Evolutionary conservation across 2,888 invertebrate species (phyloP), one percentile per base, ranked within the genome.

Genomic region (Synergus itoensis): DNA sequence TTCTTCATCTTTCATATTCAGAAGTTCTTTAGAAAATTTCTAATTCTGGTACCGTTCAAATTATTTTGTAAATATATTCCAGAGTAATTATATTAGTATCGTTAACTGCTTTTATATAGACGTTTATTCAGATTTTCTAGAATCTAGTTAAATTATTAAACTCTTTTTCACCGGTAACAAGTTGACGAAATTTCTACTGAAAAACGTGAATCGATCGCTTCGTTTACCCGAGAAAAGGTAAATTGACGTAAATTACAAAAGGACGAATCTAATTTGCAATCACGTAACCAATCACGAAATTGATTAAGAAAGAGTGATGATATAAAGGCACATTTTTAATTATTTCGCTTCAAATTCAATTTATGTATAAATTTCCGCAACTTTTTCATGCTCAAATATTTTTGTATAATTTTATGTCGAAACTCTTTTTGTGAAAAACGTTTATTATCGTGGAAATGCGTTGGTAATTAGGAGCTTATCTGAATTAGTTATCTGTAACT

Each of bases 201-300:
- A 16, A 48, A 16, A 48, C 48, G 48, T 16, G 48, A 48, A 82
- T 40, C 62, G 81, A 77, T 75, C 57, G 73, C 69, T 73, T 69
- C 77, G 57, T 76, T 53, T 64, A 41, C 43, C 18, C 28, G 14
- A n/a, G 41, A 67, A 69, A 21, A 16, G n/a, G 69, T 8, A 69
- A 36, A 48, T 28, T 48, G 48, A 69, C 48, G 11, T 53, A 48
- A 69, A 45, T 48, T 69, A 14, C 4, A 28, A 69, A 69, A 69
- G 48, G 48, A 28, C 36, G 28, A 16, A 53, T 69, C 45, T 48
- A 53, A 69, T 69, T 69, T 53, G 69, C 48, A 69, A 53, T 69
- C 69, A 69, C 69, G 45, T 67, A 43, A 43, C 48, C 28, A 69
- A 48, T 69, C 69, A 28, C 14, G 48, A 69, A 48, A 48, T 69